Conservation (phyloP, 1,140 invertebrate species). For the Hyles euphorbiae region DNA sequence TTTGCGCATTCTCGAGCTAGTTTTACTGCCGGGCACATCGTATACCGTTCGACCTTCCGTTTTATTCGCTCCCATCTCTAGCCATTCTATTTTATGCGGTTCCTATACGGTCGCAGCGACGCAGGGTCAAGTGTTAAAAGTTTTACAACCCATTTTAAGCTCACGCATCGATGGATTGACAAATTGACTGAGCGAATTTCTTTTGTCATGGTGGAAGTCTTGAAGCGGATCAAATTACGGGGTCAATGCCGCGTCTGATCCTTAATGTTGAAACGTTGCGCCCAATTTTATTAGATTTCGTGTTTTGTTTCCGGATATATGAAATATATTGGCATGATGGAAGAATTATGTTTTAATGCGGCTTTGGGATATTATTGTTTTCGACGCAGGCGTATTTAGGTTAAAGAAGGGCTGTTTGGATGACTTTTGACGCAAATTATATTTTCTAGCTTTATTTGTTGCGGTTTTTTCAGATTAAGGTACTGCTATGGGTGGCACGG, state of each 20-base stretch:
- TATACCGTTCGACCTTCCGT: slow-evolving; percentile 24
- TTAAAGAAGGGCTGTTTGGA: no score
- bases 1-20: slow-evolving; percentile 13
- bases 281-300: background rate
- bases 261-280: background rate
- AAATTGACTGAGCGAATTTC: slow-evolving; percentile 21
- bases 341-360: no score
- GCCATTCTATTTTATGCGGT: slow-evolving; percentile 33
- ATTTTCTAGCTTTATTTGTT: no score
- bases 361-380: no score
- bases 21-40: slow-evolving; percentile 26
- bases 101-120: slow-evolving; percentile 20
- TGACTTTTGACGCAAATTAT: no score
- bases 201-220: slow-evolving; percentile 21
- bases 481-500: no score
- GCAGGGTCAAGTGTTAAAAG: slow-evolving; percentile 34
- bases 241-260: background rate
- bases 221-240: slow-evolving; percentile 7
- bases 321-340: no score
- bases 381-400: no score
- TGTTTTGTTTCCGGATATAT: background rate
- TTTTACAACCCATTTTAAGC: slow-evolving; percentile 36
- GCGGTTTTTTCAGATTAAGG: no score
- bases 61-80: slow-evolving; percentile 29
- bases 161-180: slow-evolving; percentile 28